Percentiles rank a stretch among this genome's conserved stretches.
phyloP scores from a whole-genome alignment of 2,797 vertebrate species.

The Acanthurus tractus region DNA sequence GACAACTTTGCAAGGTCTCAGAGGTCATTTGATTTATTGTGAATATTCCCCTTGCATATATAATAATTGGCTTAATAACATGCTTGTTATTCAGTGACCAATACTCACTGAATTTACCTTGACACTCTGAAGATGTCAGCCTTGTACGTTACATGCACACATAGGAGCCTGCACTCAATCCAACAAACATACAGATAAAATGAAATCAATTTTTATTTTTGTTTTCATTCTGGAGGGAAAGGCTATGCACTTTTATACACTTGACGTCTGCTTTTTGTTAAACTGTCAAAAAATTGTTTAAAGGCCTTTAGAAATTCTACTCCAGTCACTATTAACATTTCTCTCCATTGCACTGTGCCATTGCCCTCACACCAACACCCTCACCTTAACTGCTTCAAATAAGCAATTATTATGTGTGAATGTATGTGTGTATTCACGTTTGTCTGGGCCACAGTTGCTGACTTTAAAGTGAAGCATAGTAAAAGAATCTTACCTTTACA shows the following conservation, averaged over 20 bases:
- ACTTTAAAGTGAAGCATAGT: constrained; percentile 43
- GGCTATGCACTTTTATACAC: constrained; percentile 39
- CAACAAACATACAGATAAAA: constrained; percentile 18
- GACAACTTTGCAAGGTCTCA: constrained; percentile 35
- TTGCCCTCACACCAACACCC: constrained; percentile 51
- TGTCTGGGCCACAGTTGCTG: constrained; percentile 25
- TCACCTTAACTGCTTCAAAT: constrained; percentile 50
- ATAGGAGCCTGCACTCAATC: constrained; percentile 16
- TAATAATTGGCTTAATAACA: constrained; percentile 62
- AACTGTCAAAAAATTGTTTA: constrained; percentile 49
- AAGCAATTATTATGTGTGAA: constrained; percentile 52
- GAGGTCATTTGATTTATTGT: constrained; percentile 43
- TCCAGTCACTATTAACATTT: constrained; percentile 52
- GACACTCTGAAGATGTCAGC: constrained; percentile 50
- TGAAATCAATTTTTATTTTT: constrained; percentile 31
- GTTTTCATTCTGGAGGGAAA: constrained; percentile 37
- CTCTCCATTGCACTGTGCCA: constrained; percentile 44
- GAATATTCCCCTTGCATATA: constrained; percentile 48
- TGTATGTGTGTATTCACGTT: constrained; percentile 32
- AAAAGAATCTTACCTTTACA: constrained; percentile 26
- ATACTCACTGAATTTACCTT: constrained; percentile 58
- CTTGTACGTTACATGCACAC: constrained; percentile 6
- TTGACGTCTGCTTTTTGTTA: constrained; percentile 49
- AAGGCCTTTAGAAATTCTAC: constrained; percentile 58
- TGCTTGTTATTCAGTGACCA: constrained; percentile 55